Evolutionary conservation across 2,113 vertebrate species (phyloP).

Genomic region (Genyomyrus donnyi): DNA sequence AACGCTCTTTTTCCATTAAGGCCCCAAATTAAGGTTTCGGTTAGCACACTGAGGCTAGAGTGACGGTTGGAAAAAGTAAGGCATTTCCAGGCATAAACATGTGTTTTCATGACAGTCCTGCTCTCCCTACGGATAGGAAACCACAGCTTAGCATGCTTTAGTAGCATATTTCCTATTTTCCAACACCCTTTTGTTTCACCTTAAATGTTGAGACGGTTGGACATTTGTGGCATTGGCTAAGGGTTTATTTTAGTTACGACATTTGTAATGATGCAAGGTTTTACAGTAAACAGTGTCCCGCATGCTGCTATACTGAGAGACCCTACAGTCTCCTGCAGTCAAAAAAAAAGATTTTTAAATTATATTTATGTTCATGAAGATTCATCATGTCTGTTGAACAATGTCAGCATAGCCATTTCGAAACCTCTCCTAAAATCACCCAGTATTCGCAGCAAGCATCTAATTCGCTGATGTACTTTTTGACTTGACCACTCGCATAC

Average conservation of each 20-base stretch:
- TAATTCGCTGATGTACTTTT: neutral
- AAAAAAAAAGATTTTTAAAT: neutral
- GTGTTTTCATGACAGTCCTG: too few species aligned
- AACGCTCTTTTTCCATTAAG: neutral
- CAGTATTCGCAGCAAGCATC: neutral
- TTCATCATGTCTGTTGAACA: neutral
- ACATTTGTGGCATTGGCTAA: neutral
- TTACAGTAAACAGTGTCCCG: neutral
- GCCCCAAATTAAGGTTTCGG: too few species aligned
- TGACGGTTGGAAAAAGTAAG: too few species aligned
- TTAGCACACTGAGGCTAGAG: too few species aligned
- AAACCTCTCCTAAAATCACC: neutral
- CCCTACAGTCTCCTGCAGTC: neutral
- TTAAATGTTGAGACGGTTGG: neutral
- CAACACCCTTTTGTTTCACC: too few species aligned
- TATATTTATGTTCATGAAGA: neutral
- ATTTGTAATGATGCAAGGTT: neutral
- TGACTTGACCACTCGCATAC: neutral
- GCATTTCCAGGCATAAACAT: too few species aligned
- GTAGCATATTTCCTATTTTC: too few species aligned
- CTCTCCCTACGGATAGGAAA: too few species aligned
- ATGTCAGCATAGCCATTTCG: too few species aligned
- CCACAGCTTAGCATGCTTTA: too few species aligned
- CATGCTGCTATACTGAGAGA: neutral
- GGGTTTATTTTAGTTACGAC: neutral